These are phyloP conservation scores for Hydrozoanthus tunicans DNA, from an alignment of 64 coral and sea anemone genomes.

Conservation along the genomic window DNA sequence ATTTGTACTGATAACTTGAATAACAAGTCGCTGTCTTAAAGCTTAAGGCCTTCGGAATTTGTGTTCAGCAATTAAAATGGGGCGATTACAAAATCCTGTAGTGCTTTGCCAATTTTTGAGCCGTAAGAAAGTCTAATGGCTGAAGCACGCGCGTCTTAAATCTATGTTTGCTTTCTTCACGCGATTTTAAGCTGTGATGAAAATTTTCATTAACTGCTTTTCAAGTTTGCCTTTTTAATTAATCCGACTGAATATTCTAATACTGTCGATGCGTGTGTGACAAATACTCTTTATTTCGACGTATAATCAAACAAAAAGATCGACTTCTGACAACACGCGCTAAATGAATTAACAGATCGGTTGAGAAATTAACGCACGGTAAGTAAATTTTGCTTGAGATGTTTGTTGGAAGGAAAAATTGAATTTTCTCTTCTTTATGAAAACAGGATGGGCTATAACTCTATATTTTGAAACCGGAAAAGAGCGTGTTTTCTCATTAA, in stretches of 20 bases:
- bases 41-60: background rate
- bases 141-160: constrained; percentile 12
- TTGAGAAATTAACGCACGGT: constrained; percentile 36
- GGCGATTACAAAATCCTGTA: background rate
- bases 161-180: constrained; percentile 51
- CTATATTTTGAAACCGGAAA: constrained; percentile 54
- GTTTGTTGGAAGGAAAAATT: constrained; percentile 44
- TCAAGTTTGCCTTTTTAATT: constrained; percentile 58
- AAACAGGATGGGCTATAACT: constrained; percentile 58
- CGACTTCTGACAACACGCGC: constrained; percentile 20
- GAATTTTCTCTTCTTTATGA: constrained; percentile 63
- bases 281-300: constrained; percentile 52
- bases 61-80: background rate
- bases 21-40: constrained; percentile 7
- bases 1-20: constrained; percentile 40
- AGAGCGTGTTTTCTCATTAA: constrained; percentile 61
- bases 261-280: constrained; percentile 2
- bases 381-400: constrained; percentile 49
- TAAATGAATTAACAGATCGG: constrained; percentile 62
- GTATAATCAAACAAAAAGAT: constrained; percentile 60
- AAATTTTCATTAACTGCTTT: constrained; percentile 66
- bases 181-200: constrained; percentile 55
- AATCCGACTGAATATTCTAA: constrained; percentile 45
- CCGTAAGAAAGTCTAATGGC: background rate
- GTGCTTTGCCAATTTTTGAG: background rate